phyloP scores from a whole-genome alignment of 1,140 invertebrate species.

The Papilio xuthus region DNA sequence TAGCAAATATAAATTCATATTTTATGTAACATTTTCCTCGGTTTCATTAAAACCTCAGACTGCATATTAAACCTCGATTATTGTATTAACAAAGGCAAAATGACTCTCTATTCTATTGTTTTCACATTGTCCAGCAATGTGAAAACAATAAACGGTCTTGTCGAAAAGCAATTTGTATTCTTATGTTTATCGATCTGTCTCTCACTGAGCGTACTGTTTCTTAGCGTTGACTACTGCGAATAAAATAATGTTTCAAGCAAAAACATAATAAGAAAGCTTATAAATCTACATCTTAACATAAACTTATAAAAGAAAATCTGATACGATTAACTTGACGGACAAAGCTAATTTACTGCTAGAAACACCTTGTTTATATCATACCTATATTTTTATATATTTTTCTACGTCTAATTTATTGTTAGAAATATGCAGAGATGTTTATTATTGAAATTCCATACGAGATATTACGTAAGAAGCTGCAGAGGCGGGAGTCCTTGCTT shows the following conservation, averaged over 20 bases:
- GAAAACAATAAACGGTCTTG: neutral
- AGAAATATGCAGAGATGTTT: neutral
- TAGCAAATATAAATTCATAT: neutral
- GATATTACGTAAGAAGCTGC: constrained; percentile 3
- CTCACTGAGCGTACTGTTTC: neutral
- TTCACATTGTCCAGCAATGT: neutral
- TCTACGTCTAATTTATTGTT: neutral
- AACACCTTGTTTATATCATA: neutral
- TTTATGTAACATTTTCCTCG: neutral
- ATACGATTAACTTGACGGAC: neutral
- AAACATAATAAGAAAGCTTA: no score
- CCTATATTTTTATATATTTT: neutral
- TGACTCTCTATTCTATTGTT: no score
- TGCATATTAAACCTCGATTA: neutral
- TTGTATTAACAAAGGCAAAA: neutral
- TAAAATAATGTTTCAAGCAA: no score
- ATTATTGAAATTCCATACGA: neutral
- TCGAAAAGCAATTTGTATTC: constrained; percentile 15
- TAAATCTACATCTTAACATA: no score
- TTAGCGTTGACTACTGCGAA: neutral
- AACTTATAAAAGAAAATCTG: no score
- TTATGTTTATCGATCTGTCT: neutral
- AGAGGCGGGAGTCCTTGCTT: constrained; percentile 1
- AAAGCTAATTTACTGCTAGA: neutral
- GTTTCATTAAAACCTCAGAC: neutral